Conservation (phyloP, 2,797 vertebrate species). For the Oreonectes daqikongensis region DNA sequence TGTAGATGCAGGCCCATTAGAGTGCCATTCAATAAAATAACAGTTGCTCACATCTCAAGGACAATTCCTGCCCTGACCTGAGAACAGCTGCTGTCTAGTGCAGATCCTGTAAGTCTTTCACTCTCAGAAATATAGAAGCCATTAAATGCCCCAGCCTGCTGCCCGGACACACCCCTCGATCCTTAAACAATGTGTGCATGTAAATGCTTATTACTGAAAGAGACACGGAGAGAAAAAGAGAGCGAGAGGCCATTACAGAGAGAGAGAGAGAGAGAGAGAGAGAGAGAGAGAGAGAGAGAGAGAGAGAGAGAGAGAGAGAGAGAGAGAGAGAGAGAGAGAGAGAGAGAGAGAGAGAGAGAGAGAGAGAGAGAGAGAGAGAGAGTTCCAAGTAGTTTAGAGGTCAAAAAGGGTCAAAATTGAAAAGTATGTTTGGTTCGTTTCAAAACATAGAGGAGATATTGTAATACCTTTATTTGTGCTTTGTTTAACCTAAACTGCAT, state of each 20-base stretch:
- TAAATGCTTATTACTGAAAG: conserved; percentile 16
- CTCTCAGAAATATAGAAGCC: conserved; percentile 16
- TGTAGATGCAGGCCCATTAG: conserved; percentile 72
- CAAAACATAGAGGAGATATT: neutral
- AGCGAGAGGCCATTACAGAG: conserved; percentile 15
- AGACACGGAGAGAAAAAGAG: neutral
- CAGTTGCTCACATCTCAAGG: conserved; percentile 73
- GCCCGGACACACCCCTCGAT: conserved; percentile 16
- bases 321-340: conserved; percentile 14
- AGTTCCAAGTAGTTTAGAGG: neutral
- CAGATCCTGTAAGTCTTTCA: conserved; percentile 32
- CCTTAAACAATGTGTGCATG: conserved; percentile 24
- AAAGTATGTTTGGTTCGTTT: neutral
- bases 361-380: conserved; percentile 12
- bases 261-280: conserved; percentile 7
- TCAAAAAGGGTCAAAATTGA: neutral
- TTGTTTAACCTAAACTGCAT: neutral
- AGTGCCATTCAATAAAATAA: conserved; percentile 60
- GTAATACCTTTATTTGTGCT: neutral
- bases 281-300: conserved; percentile 26
- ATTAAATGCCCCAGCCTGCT: neutral
- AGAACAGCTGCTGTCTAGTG: conserved; percentile 72
- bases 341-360: conserved; percentile 1
- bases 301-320: conserved; percentile 7
- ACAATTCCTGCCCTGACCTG: conserved; percentile 74